Conservation (phyloP, 2,113 vertebrate genomes). For the Saguinus imperator region DNA sequence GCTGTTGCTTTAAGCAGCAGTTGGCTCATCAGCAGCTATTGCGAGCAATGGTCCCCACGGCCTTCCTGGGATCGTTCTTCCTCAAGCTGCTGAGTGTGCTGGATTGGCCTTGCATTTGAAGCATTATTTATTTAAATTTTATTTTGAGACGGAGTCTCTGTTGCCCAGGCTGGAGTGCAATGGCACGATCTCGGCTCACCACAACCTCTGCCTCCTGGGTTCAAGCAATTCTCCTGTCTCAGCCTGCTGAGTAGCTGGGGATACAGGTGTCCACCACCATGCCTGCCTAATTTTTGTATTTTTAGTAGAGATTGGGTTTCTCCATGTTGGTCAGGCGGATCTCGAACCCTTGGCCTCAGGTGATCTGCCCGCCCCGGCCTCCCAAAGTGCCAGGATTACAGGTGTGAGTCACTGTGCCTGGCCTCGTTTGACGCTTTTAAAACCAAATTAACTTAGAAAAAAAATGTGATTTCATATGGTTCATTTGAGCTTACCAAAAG, state of each 20-base stretch:
- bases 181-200: neutral
- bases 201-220: neutral
- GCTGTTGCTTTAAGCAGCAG: neutral
- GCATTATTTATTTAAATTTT: neutral
- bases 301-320: too few species aligned
- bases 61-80: neutral
- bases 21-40: neutral
- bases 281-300: too few species aligned
- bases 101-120: neutral
- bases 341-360: too few species aligned
- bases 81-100: neutral
- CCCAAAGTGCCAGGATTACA: too few species aligned
- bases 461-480: accelerated
- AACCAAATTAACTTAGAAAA: neutral
- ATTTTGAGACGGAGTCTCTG: neutral
- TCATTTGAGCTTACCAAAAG: neutral
- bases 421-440: neutral
- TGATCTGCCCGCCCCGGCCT: too few species aligned
- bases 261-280: too few species aligned
- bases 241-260: neutral
- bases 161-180: neutral
- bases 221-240: neutral
- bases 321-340: too few species aligned
- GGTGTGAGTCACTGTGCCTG: too few species aligned
- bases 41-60: neutral